Percentiles rank a stretch among this genome's conserved stretches.
phyloP scores from a whole-genome alignment of 2,797 vertebrate genomes.

The Sebastes oblongus region DNA sequence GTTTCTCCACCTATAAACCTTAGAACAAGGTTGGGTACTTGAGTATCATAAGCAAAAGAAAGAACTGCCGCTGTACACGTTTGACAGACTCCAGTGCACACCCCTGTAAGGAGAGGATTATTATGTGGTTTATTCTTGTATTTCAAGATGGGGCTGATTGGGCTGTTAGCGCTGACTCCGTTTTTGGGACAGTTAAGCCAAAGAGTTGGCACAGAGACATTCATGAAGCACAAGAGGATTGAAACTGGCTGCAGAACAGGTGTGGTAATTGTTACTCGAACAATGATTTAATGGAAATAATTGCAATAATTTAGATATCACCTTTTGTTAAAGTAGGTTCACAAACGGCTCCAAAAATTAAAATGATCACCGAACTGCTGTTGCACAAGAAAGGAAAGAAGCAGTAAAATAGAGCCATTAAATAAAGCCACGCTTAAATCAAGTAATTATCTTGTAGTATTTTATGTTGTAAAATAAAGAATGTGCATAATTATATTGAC shows the following conservation, averaged over 20 bases:
- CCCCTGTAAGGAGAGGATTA: neutral
- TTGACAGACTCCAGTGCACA: neutral
- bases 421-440: neutral
- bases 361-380: neutral
- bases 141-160: constrained; percentile 3
- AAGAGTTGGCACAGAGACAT: neutral
- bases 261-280: neutral
- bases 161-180: neutral
- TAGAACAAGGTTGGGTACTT: neutral
- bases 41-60: neutral
- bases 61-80: neutral
- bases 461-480: neutral
- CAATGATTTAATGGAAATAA: neutral
- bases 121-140: neutral
- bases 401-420: neutral
- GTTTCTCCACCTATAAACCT: neutral
- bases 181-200: neutral
- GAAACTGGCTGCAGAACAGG: neutral
- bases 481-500: neutral
- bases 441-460: neutral
- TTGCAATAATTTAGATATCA: neutral
- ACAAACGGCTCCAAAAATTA: neutral
- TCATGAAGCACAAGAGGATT: neutral
- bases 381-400: neutral
- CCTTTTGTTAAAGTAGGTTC: neutral